Percentiles rank a stretch among this genome's conserved stretches.
Evolutionary conservation across 1,140 invertebrate species (phyloP).

Genomic region (Periplaneta americana): DNA sequence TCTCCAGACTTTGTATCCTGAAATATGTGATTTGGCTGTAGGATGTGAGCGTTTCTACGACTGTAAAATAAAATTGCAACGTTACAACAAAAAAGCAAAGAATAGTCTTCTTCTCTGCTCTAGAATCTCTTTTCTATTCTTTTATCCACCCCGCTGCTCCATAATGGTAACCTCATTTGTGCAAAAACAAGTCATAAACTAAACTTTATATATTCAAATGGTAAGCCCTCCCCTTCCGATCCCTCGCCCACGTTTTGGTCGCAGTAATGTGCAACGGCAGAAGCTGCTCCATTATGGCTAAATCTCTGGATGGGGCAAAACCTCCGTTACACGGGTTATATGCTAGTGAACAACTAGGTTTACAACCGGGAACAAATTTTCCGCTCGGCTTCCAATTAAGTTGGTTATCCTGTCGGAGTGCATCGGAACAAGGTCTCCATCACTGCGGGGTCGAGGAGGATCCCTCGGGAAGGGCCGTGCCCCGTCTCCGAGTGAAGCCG

Average conservation of each 20-base stretch:
- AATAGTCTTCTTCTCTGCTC: background rate
- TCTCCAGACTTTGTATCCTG: too few relatives aligned
- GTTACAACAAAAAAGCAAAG: too few relatives aligned
- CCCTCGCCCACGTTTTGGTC: background rate
- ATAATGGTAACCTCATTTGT: background rate
- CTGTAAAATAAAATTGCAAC: too few relatives aligned
- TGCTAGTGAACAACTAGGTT: conserved; percentile 13
- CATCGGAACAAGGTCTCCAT: conserved; percentile 9
- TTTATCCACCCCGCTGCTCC: background rate
- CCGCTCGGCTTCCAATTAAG: conserved; percentile 12
- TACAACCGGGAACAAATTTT: conserved; percentile 16
- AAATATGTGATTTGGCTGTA: too few relatives aligned
- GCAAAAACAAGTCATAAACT: background rate
- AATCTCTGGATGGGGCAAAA: background rate
- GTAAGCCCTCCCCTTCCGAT: background rate
- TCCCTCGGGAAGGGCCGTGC: background rate
- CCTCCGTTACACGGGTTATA: conserved; percentile 10
- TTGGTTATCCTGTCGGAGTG: conserved; percentile 11
- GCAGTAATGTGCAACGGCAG: background rate
- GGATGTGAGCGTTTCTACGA: too few relatives aligned
- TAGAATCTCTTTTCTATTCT: too few relatives aligned
- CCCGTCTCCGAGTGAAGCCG: background rate
- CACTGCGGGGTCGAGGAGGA: background rate
- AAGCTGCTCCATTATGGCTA: background rate
- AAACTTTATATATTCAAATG: background rate